Conservation (phyloP, 2,797 vertebrate genomes). For the Gymnothorax javanicus region DNA sequence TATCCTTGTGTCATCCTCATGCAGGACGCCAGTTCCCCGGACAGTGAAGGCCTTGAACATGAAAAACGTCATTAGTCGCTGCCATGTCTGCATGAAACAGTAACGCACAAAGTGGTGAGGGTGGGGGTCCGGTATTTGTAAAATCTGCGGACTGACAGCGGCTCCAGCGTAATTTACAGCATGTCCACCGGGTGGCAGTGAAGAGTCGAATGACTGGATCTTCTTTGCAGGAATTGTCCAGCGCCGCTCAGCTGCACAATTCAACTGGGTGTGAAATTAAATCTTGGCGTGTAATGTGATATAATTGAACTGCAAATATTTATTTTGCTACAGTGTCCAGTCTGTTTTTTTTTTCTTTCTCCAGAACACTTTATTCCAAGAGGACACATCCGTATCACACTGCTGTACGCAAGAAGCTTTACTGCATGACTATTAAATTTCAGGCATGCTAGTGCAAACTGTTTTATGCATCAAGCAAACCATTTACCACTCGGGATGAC, state of each 20-base stretch:
- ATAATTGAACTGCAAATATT: not conserved
- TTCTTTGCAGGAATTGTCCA: not conserved
- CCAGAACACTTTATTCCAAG: not conserved
- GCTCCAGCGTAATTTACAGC: not conserved
- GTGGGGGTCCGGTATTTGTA: not conserved
- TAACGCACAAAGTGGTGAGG: not conserved
- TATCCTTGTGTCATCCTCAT: conserved; percentile 28
- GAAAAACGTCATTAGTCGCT: conserved; percentile 82
- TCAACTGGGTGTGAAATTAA: conserved; percentile 14
- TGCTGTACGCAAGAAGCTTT: not conserved
- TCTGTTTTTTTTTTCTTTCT: not conserved
- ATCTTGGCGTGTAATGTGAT: not conserved
- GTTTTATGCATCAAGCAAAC: not conserved
- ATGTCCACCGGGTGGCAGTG: not conserved
- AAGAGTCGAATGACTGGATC: not conserved
- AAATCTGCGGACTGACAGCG: not conserved
- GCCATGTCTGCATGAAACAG: conserved; percentile 83
- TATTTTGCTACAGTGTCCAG: not conserved
- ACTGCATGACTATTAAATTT: not conserved
- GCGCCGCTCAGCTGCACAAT: too few species aligned
- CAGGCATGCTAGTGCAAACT: not conserved
- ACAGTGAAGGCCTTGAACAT: conserved; percentile 79
- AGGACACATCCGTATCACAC: not conserved
- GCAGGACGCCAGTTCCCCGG: conserved; percentile 78
- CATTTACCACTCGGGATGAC: not conserved